Percentiles rank a stretch among this genome's conserved stretches.
These are phyloP conservation scores for Ashinkailepas kermadecensis DNA, from an alignment of 2,888 invertebrate genomes.

Conservation along the genomic window DNA sequence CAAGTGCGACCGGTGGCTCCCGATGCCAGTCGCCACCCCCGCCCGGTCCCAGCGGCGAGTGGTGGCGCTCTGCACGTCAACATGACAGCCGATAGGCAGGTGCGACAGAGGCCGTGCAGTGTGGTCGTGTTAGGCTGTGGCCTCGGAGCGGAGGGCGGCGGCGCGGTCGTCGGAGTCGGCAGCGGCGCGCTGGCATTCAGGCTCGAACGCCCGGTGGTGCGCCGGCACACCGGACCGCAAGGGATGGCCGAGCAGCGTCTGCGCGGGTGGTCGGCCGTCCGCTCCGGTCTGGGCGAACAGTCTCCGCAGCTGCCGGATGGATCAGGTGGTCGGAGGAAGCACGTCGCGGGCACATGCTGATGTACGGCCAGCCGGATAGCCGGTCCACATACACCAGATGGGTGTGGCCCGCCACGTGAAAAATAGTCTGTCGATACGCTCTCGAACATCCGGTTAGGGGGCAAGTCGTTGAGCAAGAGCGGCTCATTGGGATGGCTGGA, in stretches of 20 bases:
- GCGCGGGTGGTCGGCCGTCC: constrained; percentile 26
- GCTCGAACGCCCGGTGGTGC: constrained; percentile 3
- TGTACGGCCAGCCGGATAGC: constrained; percentile 24
- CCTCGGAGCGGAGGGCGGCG: background rate
- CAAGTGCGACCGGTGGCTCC: background rate
- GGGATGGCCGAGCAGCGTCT: constrained; percentile 22
- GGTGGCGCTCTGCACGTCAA: background rate
- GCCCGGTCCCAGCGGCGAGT: constrained; percentile 10
- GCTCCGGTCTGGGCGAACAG: background rate
- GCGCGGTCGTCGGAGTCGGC: constrained; percentile 9
- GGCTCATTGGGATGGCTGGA: constrained; percentile 20
- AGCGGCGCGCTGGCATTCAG: constrained; percentile 23
- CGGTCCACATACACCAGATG: constrained; percentile 25
- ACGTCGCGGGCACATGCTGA: background rate
- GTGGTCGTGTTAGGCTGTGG: background rate
- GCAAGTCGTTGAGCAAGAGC: constrained; percentile 10
- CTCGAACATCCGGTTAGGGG: constrained; percentile 19
- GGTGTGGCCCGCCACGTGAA: constrained; percentile 23
- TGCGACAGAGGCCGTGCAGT: background rate
- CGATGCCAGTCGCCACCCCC: background rate
- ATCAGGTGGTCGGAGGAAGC: constrained; percentile 15
- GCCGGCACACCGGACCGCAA: background rate
- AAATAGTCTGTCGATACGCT: constrained; percentile 26
- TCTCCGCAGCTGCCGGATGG: background rate
- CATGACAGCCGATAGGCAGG: background rate